Base-by-base conservation (phyloP, 2,113 vertebrate genomes). In the Buteo buteo region DNA sequence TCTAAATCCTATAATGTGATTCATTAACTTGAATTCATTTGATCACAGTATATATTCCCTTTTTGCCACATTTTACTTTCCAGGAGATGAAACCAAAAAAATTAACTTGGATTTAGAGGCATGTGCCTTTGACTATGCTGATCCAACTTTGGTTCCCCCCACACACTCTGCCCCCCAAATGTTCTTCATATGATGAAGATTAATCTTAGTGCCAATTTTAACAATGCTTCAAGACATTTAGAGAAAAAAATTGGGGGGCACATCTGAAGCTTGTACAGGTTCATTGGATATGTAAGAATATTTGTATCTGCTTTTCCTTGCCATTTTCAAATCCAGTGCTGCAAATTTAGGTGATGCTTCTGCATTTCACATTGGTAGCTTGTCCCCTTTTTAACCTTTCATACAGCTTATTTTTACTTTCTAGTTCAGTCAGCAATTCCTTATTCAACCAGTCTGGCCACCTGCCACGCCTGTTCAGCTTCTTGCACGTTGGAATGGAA, bases 121-220 rank as follows among this genome's bases (percentile, higher is more conserved):
- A 61, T 29, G 28, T 13, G 2, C 16, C 36, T 85, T 82, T 74
- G 47, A 34, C 40, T 82, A 38, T 1, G 1, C 18, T 86, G 34
- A 44, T 50, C 16, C 9, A 65, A 4, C 11, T 73, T 49, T 29
- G 13, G 13, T 54, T 83, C 26, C 5, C 6, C 22, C 8, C 2
- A 0, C n/a, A 25, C 7, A 14, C 4, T 58, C 7, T 5, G 13
- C 3, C 11, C 47, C 19, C 4, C 3, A 42, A n/a, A 65, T 47
- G 15, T 42, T 83, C 62, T 77, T 77, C 31, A 21, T n/a, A 36
- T 24, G 21, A 57, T 20, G 19, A 76, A 74, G 11, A 59, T 10
- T 26, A 24, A 10, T 47, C n/a, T 47, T 58, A 70, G 14, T 49
- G 32, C 6, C 62, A 65, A 71, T 38, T 76, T 86, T 77, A 77